Evolutionary conservation across 2,113 vertebrate species (phyloP).

Genomic region (Macrotus californicus): DNA sequence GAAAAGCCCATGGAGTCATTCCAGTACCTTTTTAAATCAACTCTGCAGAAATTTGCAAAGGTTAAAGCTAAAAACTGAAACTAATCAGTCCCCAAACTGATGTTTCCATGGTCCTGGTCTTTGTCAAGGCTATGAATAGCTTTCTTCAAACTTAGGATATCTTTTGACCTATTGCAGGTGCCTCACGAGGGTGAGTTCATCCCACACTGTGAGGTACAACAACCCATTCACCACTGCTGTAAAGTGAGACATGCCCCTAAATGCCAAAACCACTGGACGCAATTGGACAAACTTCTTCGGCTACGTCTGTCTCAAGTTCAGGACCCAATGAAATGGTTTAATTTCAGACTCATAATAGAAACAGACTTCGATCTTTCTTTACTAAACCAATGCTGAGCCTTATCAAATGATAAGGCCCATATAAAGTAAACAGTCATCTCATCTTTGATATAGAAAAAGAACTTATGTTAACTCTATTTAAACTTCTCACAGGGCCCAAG

Average conservation of each 20-base stretch:
- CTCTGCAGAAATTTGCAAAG: constrained; percentile 45
- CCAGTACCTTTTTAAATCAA: constrained; percentile 45
- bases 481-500: constrained; percentile 21
- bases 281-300: neutral
- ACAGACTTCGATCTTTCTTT: neutral
- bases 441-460: constrained; percentile 10
- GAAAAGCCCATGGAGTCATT: constrained; percentile 31
- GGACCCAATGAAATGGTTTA: neutral
- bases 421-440: constrained; percentile 3
- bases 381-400: constrained; percentile 22
- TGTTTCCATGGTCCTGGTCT: neutral
- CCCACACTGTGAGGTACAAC: neutral
- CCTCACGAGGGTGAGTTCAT: neutral
- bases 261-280: neutral
- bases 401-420: constrained; percentile 21
- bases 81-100: neutral
- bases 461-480: neutral
- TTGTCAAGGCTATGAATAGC: constrained; percentile 13
- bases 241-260: neutral
- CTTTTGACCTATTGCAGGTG: constrained; percentile 7
- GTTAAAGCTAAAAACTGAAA: constrained; percentile 45
- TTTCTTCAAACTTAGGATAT: constrained; percentile 1
- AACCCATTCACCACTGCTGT: neutral
- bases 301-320: neutral
- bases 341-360: neutral